These are phyloP conservation scores for Nycticryphes semicollaris DNA, from an alignment of 2,113 vertebrate genomes.

Conservation along the genomic window DNA sequence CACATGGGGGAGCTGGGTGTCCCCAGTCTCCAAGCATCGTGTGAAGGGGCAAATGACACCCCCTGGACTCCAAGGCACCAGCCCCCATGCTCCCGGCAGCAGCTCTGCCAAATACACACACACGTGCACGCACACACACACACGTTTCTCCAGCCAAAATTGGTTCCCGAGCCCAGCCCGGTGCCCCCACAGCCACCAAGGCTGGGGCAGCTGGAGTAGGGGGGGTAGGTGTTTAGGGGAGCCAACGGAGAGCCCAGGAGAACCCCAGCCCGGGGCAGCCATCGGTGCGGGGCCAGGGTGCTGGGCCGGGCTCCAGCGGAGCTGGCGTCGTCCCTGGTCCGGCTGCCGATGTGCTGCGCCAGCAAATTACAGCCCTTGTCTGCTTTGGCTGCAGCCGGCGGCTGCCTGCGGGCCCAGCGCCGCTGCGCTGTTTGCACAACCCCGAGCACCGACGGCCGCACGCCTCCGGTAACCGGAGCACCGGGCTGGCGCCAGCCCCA, in stretches of 20 bases:
- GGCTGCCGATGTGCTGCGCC: not conserved
- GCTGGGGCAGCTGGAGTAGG: not conserved
- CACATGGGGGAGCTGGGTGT: fast-evolving
- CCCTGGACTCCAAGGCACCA: fast-evolving
- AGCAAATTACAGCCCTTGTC: not conserved
- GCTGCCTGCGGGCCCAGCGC: not conserved
- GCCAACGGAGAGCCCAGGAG: fast-evolving
- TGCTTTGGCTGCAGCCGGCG: not conserved
- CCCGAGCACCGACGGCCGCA: not conserved
- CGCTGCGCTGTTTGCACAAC: not conserved
- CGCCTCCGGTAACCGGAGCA: not conserved
- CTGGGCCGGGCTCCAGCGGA: not conserved
- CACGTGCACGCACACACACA: too few species aligned
- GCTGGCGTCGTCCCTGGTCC: not conserved
- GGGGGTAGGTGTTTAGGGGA: not conserved
- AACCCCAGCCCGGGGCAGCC: not conserved
- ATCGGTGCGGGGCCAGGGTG: fast-evolving
- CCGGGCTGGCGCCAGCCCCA: not conserved
- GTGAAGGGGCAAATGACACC: not conserved
- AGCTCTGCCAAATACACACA: not conserved
- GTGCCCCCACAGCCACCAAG: not conserved
- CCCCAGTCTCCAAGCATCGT: fast-evolving
- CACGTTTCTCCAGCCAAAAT: not conserved
- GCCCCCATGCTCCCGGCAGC: fast-evolving
- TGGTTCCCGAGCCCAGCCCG: not conserved